phyloP scores from a whole-genome alignment of 2,797 vertebrate species.

The Heterohyrax brucei region DNA sequence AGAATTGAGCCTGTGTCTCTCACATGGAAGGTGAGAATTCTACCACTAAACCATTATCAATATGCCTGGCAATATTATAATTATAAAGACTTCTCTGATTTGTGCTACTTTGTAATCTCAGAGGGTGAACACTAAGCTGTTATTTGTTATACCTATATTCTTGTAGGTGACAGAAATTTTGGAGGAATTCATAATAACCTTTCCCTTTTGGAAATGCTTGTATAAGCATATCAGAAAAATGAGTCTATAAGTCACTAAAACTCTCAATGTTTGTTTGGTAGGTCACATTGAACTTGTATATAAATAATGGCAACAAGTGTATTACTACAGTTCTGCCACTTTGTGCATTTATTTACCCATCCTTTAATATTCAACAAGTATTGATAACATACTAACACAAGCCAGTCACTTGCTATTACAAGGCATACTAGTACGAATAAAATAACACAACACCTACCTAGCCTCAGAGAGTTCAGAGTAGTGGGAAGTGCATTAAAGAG shows the following conservation, averaged over 20 bases:
- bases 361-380: background rate
- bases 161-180: background rate
- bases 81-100: background rate
- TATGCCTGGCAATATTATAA: background rate
- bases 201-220: background rate
- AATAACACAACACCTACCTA: background rate
- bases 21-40: background rate
- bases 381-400: background rate
- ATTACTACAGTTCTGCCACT: background rate
- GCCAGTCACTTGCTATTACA: background rate
- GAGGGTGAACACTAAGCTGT: background rate
- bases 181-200: background rate
- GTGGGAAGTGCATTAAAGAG: background rate
- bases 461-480: background rate
- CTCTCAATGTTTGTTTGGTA: background rate
- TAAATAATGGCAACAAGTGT: background rate
- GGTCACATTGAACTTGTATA: background rate
- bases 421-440: background rate
- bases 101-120: background rate
- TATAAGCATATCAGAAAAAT: background rate
- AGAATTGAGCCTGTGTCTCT: background rate
- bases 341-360: background rate
- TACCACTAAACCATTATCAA: background rate
- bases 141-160: background rate
- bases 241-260: background rate